Evolutionary conservation across 2,113 vertebrate genomes (phyloP), one percentile per base, ranked within the genome.

Genomic region (Sprattus sprattus): DNA sequence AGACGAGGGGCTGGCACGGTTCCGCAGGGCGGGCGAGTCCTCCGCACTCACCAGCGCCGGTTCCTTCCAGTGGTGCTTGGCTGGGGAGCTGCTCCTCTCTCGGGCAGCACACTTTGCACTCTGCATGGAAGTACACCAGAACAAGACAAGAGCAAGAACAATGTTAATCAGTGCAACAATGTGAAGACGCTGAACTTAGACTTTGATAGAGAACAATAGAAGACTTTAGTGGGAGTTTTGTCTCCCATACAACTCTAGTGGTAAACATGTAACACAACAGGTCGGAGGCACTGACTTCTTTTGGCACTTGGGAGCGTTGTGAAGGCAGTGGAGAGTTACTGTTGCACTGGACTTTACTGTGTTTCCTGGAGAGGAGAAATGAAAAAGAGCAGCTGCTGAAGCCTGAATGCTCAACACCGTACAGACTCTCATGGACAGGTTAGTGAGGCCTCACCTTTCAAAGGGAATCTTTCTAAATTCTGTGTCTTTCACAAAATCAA

Each of bases 391-490:
- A 15, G 0, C 13, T 32, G 32, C 39, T 78, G 39, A 78, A 78
- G 28, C 4, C 71, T 39, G 83, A 54, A 85, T 25, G 81, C 71
- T 32, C 45, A 46, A 28, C 39, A 86, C 9, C 49, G 28, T 20
- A 10, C 28, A 11, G 75, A n/a, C 83, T 47, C 5, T 13, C 16
- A 9, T 85, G n/a, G 20, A 84, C 32, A 83, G 88, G 81, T 25
- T 20, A 80, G 83, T 75, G 71, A 45, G 87, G 10, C 75, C 91
- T 97, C 92, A 99, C 99, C 99, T 98, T 90, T 99, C 96, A 93
- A 99, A 99, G 8, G 97, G 98, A 80, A 98, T 96, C 93, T 98
- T 99, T 92, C 98, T 99, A 93, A 98, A 97, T 89, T 98, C 97
- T 13, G 97, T 97, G 93, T 99, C 98, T 91, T 94, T 98, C 87